Conservation (phyloP, 2,797 vertebrate species). For the Natrix natrix region DNA sequence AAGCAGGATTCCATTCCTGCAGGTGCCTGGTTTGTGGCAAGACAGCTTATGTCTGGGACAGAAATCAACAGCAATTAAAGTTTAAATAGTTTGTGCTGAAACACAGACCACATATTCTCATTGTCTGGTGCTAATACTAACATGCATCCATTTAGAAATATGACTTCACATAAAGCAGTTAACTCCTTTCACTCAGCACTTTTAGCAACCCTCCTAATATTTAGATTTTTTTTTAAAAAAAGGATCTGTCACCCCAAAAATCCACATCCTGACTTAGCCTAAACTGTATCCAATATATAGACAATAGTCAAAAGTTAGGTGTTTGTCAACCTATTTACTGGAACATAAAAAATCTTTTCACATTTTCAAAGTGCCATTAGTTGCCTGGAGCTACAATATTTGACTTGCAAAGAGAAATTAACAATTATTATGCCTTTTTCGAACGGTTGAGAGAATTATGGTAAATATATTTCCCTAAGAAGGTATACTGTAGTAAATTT, state of each 20-base stretch:
- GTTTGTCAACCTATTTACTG: conserved; percentile 19
- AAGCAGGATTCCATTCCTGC: conserved; percentile 15
- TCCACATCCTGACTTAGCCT: background rate
- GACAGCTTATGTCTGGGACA: conserved; percentile 26
- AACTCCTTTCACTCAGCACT: conserved; percentile 20
- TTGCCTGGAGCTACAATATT: background rate
- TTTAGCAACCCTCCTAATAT: conserved; percentile 24
- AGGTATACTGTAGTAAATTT: background rate
- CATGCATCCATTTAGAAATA: background rate
- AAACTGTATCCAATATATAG: background rate
- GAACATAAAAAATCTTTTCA: conserved; percentile 36
- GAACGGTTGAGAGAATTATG: background rate
- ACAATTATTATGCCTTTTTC: background rate
- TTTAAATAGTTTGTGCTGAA: conserved; percentile 28
- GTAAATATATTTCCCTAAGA: background rate
- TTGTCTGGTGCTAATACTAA: conserved; percentile 20
- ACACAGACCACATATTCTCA: conserved; percentile 16
- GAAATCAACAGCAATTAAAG: conserved; percentile 30
- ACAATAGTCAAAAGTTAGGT: conserved; percentile 18
- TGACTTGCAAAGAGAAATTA: conserved; percentile 1
- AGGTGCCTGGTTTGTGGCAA: conserved; percentile 19
- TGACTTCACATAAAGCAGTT: conserved; percentile 14
- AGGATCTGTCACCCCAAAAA: background rate
- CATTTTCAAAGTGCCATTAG: background rate
- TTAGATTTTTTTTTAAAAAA: background rate